Evolutionary conservation across 1,140 invertebrate genomes (phyloP).

Genomic region (Hyposmocoma kahamanoa): DNA sequence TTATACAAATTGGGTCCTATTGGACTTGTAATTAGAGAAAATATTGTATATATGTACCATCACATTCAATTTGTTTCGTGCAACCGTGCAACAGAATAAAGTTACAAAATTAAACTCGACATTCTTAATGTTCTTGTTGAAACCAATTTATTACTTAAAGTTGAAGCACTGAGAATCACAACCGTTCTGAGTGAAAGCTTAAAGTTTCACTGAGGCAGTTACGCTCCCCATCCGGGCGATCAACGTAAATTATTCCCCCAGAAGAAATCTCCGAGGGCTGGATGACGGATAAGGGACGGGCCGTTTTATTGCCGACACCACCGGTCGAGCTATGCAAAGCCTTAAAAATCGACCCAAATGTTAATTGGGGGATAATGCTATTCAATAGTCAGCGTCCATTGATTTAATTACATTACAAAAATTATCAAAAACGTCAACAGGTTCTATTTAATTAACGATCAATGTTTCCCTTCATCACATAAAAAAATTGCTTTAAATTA

Average conservation of each 20-base stretch:
- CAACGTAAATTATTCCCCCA: slow-evolving; percentile 47
- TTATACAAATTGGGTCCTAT: too few species aligned
- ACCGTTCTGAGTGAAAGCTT: slow-evolving; percentile 57
- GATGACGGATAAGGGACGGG: slow-evolving; percentile 68
- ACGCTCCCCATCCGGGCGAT: slow-evolving; percentile 62
- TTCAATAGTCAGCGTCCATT: slow-evolving; percentile 48
- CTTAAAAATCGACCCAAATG: slow-evolving; percentile 59
- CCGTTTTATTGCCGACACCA: slow-evolving; percentile 60
- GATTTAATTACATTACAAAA: slow-evolving; percentile 41
- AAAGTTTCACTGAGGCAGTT: slow-evolving; percentile 68
- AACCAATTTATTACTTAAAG: slow-evolving; percentile 4
- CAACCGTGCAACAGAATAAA: too few species aligned
- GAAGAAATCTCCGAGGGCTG: slow-evolving; percentile 60
- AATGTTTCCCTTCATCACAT: too few species aligned
- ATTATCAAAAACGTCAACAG: slow-evolving; percentile 15
- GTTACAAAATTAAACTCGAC: too few species aligned
- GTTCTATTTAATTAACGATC: too few species aligned
- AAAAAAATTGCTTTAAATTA: too few species aligned
- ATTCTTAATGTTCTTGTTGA: slow-evolving; percentile 1
- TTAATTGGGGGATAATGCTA: slow-evolving; percentile 63
- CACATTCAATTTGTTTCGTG: too few species aligned
- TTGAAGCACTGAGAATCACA: neutral
- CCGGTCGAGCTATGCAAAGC: slow-evolving; percentile 44
- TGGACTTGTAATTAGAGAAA: too few species aligned
- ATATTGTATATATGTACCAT: too few species aligned